Conservation (phyloP, 2,113 vertebrate genomes). For the Lontra canadensis region DNA sequence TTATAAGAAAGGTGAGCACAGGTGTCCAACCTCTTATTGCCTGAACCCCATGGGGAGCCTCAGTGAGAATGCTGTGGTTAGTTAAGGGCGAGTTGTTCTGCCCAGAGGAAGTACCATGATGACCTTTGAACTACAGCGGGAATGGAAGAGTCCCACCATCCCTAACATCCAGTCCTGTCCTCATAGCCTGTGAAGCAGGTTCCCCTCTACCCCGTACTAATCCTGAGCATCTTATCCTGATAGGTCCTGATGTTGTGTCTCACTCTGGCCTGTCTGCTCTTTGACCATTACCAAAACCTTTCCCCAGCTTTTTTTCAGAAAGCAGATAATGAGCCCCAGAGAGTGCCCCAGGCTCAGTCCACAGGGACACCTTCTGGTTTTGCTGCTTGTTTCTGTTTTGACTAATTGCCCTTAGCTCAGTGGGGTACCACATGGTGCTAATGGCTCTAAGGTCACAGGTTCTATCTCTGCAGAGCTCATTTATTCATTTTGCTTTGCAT, state of each 20-base stretch:
- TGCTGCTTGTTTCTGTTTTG: slow-evolving; percentile 51
- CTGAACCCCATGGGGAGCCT: slow-evolving; percentile 2
- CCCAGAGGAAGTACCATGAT: neutral
- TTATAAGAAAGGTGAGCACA: slow-evolving; percentile 32
- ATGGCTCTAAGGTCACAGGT: neutral
- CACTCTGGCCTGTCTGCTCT: neutral
- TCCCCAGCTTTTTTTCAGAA: neutral
- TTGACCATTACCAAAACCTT: neutral
- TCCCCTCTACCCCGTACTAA: neutral
- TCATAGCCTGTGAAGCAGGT: neutral
- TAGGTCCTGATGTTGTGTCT: neutral
- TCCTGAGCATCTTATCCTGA: neutral
- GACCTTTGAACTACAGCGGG: neutral
- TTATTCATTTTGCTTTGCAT: slow-evolving; percentile 47
- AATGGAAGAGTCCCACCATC: neutral
- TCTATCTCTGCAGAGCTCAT: neutral
- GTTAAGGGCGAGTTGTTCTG: slow-evolving; percentile 12
- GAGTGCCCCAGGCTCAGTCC: neutral
- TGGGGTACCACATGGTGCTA: slow-evolving; percentile 23
- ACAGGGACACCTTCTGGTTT: slow-evolving; percentile 47
- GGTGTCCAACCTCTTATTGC: slow-evolving; percentile 33
- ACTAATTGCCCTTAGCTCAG: slow-evolving; percentile 59
- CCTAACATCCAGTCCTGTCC: neutral
- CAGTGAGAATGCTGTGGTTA: slow-evolving; percentile 12
- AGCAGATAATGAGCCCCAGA: slow-evolving; percentile 55